Conservation (phyloP, 2,113 vertebrate species). For the Ahaetulla prasina region DNA sequence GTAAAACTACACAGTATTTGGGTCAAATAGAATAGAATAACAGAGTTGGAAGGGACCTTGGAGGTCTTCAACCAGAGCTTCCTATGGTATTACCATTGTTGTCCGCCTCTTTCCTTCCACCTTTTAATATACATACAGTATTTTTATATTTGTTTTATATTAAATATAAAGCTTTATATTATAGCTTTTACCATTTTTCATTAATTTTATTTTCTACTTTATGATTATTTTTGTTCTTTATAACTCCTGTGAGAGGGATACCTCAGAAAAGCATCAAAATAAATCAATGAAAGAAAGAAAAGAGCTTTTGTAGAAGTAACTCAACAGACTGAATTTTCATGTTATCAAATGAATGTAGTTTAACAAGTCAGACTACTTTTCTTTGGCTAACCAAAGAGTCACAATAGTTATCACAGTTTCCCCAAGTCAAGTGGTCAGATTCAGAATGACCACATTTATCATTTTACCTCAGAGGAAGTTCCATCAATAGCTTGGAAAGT, state of each 20-base stretch:
- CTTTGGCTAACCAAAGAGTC: background rate
- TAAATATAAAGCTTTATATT: background rate
- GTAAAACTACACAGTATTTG: background rate
- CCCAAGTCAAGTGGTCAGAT: background rate
- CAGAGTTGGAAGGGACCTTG: no score
- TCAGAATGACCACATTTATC: fast-evolving
- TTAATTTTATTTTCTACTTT: background rate
- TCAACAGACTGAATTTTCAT: background rate
- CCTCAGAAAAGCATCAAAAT: background rate
- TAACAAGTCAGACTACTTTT: background rate
- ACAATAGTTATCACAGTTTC: background rate
- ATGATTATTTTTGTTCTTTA: background rate
- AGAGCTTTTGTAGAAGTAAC: background rate
- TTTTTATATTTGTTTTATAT: background rate
- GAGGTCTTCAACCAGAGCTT: background rate
- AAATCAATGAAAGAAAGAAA: background rate
- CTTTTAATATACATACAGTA: background rate
- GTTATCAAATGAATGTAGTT: background rate
- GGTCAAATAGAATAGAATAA: no score
- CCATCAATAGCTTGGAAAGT: slow-evolving; percentile 16
- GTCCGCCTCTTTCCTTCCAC: background rate
- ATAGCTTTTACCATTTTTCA: background rate
- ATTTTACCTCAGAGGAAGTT: slow-evolving; percentile 31
- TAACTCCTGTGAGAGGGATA: background rate
- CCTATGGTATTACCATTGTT: background rate